phyloP scores from a whole-genome alignment of 1,140 invertebrate species.

The Teleopsis dalmanni region DNA sequence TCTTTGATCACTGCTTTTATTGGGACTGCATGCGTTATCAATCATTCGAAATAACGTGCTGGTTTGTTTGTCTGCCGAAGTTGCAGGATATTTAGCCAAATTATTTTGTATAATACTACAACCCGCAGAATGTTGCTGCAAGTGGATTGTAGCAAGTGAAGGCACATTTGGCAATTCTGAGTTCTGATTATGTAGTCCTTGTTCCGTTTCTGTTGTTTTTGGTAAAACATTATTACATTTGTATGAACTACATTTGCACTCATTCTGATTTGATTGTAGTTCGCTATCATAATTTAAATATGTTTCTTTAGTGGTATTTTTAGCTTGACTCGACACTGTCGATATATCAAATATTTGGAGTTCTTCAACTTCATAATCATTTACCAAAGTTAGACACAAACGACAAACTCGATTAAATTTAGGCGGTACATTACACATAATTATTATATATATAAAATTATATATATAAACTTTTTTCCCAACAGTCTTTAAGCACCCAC shows the following conservation, averaged over 20 bases:
- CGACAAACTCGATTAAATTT: conserved; percentile 48
- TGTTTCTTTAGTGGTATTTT: neutral
- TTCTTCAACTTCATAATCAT: conserved; percentile 23
- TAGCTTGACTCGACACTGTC: neutral
- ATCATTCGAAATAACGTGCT: neutral
- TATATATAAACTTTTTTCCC: neutral
- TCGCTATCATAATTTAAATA: neutral
- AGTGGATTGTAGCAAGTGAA: too few species aligned
- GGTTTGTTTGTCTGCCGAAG: neutral
- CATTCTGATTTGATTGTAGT: neutral
- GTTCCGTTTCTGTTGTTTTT: conserved; percentile 2
- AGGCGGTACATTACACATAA: conserved; percentile 48
- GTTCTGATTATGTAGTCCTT: conserved; percentile 1
- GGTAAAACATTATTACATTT: neutral
- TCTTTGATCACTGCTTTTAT: conserved; percentile 4
- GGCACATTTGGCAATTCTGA: conserved; percentile 4
- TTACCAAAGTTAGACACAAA: conserved; percentile 35
- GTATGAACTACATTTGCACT: neutral
- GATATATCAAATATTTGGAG: conserved; percentile 26
- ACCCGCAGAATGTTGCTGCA: too few species aligned
- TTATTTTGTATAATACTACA: too few species aligned
- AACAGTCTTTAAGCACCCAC: conserved; percentile 8
- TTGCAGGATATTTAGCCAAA: neutral
- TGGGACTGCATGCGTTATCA: conserved; percentile 5
- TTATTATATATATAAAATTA: too few species aligned